Base-by-base conservation (phyloP, 1,140 invertebrate genomes). In the Caenorhabditis latens region DNA sequence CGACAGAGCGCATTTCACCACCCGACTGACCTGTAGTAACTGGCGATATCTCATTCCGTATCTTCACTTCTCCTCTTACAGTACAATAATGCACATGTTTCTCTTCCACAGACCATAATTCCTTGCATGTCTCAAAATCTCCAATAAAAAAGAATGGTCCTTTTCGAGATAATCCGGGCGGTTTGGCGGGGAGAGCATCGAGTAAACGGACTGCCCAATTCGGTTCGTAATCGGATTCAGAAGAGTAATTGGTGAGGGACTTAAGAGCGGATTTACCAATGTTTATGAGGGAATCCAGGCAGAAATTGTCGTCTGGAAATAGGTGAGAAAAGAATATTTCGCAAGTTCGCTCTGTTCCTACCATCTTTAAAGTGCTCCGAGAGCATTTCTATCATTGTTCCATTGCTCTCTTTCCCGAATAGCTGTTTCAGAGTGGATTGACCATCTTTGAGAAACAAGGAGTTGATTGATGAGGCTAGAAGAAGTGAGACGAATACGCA, bases 121-220 rank as follows among this genome's bases (percentile, higher is more conserved):
- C 84, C 40, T 40, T 48, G 40, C 84, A 85, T 40, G 21, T 53
- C 24, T 85, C 84, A 24, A 48, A 85, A 19, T 85, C 84, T 55
- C 84, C 84, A 11, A 85, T 40, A 32, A 85, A 75, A 43, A 85
- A 85, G 67, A 85, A 85, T 40, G 84, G 84, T 32, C 84, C 84
- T 79, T 79, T 79, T 24, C 71, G n/a, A 4, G 46, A 50, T 50
- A 79, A 53, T 24, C 71, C 71, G 5, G 71, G n/a, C 24, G 71
- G 71, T 50, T 79, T 79, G 7, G 71, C 53, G n/a, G 71, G 71
- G 9, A 79, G 46, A n/a, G 71, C 43, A 79, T 79, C 71, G n/a
- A 79, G 7, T 0, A 79, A 24, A 32, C 71, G 71, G n/a, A 75
- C 42, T n/a, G 42, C 67, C 67, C 67, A 75, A 32, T 48, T 75